Conservation (phyloP, 2,113 vertebrate genomes). For the Sceloporus tristichus region DNA sequence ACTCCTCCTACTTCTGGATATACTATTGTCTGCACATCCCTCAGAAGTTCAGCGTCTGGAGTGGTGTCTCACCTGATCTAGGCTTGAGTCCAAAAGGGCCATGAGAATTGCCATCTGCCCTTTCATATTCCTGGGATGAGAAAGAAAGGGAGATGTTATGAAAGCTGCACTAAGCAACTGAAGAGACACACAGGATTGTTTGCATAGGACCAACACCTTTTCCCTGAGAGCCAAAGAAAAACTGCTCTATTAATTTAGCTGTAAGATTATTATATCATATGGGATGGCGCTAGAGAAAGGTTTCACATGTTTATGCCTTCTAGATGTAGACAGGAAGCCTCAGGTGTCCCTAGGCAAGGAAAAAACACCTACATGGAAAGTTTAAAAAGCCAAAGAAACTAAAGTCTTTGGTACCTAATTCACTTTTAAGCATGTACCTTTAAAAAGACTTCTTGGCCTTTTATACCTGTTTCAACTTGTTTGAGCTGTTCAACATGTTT, state of each 20-base stretch:
- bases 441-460: too few relatives aligned
- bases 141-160: not conserved
- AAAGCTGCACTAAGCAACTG: too few relatives aligned
- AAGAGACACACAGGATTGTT: not conserved
- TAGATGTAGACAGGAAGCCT: not conserved
- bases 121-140: conserved; percentile 79
- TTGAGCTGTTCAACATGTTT: too few relatives aligned
- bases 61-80: conserved; percentile 88
- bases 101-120: conserved; percentile 77
- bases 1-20: not conserved
- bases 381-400: too few relatives aligned
- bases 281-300: not conserved
- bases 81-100: conserved; percentile 94
- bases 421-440: too few relatives aligned
- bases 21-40: not conserved
- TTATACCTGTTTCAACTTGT: too few relatives aligned
- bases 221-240: not conserved
- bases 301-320: not conserved
- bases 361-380: not conserved
- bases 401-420: too few relatives aligned
- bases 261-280: not conserved
- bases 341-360: not conserved
- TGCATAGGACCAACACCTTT: too few relatives aligned
- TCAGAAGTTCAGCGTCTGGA: too few relatives aligned
- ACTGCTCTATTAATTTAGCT: not conserved